These are phyloP conservation scores for Malurus cyaneus DNA, from an alignment of 2,113 vertebrate species.

Conservation along the genomic window DNA sequence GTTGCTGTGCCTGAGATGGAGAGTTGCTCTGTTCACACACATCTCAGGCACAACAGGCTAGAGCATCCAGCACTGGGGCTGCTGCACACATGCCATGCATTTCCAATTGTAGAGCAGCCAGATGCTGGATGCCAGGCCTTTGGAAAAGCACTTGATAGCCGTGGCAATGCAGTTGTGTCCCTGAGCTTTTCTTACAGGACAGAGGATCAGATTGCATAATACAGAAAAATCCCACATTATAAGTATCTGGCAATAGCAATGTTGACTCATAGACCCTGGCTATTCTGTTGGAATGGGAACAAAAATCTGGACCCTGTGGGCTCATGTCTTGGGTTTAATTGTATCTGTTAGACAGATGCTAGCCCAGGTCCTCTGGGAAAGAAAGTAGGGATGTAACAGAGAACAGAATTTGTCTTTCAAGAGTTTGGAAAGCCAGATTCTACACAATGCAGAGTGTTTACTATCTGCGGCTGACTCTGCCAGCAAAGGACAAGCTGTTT, in stretches of 20 bases:
- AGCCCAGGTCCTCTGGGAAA: neutral
- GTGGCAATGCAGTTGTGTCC: neutral
- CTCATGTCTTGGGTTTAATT: neutral
- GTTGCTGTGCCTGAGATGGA: neutral
- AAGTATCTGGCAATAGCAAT: neutral
- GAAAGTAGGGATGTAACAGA: neutral
- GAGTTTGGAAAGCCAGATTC: slow-evolving; percentile 37
- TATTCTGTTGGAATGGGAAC: neutral
- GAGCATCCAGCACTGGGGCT: neutral
- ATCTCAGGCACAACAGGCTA: neutral
- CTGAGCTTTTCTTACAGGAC: slow-evolving; percentile 18
- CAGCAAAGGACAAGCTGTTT: slow-evolving; percentile 45
- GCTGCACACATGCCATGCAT: neutral
- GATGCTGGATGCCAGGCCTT: neutral
- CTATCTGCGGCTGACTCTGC: neutral
- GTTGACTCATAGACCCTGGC: neutral
- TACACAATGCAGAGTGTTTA: slow-evolving; percentile 9
- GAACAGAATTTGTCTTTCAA: slow-evolving; percentile 27
- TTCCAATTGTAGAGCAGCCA: slow-evolving; percentile 9
- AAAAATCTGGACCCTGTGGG: neutral
- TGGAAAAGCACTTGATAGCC: slow-evolving; percentile 1
- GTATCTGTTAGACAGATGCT: neutral
- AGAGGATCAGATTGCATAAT: neutral
- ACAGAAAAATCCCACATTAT: neutral
- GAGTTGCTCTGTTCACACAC: neutral